Evolutionary conservation across 2,113 vertebrate genomes (phyloP).

Genomic region (Merops nubicus): DNA sequence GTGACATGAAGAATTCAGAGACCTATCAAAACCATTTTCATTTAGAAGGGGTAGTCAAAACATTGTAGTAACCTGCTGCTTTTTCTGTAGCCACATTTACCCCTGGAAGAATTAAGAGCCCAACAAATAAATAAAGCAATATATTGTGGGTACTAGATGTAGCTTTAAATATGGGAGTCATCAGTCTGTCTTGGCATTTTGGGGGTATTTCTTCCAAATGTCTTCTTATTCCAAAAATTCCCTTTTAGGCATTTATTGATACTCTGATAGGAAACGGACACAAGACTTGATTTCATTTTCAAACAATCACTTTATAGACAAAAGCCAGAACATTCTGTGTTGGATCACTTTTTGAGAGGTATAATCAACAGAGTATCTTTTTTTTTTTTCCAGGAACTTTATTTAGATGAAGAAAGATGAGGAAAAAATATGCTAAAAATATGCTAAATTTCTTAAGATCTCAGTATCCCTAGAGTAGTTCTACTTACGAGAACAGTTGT

Average conservation of each 20-base stretch:
- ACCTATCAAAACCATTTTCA: not conserved
- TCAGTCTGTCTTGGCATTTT: not conserved
- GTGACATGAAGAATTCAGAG: not conserved
- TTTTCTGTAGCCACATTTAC: not conserved
- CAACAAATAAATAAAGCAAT: not conserved
- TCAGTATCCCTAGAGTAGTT: not conserved
- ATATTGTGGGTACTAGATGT: not conserved
- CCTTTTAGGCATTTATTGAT: not conserved
- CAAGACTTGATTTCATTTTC: not conserved
- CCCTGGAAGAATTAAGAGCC: not conserved
- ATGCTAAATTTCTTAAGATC: not conserved
- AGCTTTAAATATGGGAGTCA: not conserved
- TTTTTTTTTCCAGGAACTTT: not conserved
- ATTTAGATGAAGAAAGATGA: not conserved
- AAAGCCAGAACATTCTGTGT: not conserved
- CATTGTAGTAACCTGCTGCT: not conserved
- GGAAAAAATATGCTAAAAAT: not conserved
- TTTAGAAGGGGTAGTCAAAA: not conserved
- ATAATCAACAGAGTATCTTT: not conserved
- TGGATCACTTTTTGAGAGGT: not conserved
- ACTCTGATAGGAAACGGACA: not conserved
- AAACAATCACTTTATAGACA: not conserved
- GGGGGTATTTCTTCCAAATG: not conserved
- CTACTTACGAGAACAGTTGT: not conserved
- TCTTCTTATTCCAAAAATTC: not conserved